Conservation (phyloP, 2,888 invertebrate genomes). For the Automeris io region DNA sequence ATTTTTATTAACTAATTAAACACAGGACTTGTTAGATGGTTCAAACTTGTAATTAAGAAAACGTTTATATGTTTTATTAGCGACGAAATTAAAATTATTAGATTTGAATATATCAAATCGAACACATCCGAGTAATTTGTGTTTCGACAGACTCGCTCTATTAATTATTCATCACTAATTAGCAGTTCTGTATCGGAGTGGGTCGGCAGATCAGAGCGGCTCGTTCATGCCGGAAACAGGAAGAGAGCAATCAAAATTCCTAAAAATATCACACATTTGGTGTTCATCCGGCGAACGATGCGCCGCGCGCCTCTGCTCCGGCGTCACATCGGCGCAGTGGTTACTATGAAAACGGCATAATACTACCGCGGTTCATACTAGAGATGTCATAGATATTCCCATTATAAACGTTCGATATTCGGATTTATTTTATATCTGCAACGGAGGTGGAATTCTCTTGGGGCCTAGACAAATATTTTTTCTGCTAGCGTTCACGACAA, state of each 20-base stretch:
- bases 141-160: conserved; percentile 44
- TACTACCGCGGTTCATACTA: not conserved
- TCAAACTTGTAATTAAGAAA: conserved; percentile 6
- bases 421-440: too few species aligned
- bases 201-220: conserved; percentile 57
- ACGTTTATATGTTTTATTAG: conserved; percentile 3
- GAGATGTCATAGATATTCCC: too few species aligned
- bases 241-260: conserved; percentile 73
- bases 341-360: conserved; percentile 1
- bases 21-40: not conserved
- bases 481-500: too few species aligned
- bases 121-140: conserved; percentile 26
- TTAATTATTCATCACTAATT: conserved; percentile 70
- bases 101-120: conserved; percentile 9
- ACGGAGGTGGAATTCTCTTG: too few species aligned
- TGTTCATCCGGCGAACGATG: conserved; percentile 62
- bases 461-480: too few species aligned
- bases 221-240: conserved; percentile 66
- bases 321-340: not conserved
- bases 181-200: conserved; percentile 51
- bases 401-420: too few species aligned
- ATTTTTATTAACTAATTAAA: not conserved
- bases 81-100: conserved; percentile 6
- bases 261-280: conserved; percentile 77
- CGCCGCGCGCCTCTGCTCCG: conserved; percentile 20